A percentile compares a stretch with the other conserved stretches of the same genome.
phyloP scores from a whole-genome alignment of 2,113 vertebrate species.

The Vidua chalybeata region DNA sequence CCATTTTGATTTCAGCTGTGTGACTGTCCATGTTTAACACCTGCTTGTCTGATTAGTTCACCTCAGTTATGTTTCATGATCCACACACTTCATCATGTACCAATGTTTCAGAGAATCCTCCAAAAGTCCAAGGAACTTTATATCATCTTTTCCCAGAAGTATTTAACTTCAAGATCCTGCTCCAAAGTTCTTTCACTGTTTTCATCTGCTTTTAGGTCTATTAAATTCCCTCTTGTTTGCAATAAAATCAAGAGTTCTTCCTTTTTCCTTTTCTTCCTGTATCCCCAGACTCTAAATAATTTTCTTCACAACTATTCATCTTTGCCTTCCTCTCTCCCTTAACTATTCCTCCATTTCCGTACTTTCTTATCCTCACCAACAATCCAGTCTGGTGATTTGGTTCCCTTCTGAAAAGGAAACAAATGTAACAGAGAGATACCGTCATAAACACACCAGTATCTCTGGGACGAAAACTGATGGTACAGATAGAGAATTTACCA shows the following conservation, averaged over 20 bases:
- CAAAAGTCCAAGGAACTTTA: neutral
- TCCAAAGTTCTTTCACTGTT: neutral
- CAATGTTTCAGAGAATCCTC: neutral
- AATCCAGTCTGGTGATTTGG: neutral
- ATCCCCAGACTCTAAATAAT: neutral
- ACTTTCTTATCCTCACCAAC: neutral
- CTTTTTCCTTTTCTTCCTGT: neutral
- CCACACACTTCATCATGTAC: neutral
- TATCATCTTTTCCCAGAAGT: neutral
- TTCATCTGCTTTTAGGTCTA: neutral
- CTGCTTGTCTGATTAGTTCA: neutral
- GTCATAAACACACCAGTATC: neutral
- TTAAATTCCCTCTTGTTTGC: neutral
- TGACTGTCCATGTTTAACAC: neutral
- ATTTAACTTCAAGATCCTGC: neutral
- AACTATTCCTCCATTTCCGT: neutral
- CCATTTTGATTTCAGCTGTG: neutral
- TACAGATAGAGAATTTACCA: neutral
- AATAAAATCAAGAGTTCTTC: neutral
- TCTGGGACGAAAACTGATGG: neutral
- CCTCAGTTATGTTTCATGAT: neutral
- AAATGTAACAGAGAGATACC: neutral
- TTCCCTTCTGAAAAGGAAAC: conserved; percentile 24
- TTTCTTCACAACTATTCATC: neutral
- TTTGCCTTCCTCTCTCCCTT: neutral